Conservation (phyloP, 2,113 vertebrate genomes). For the Chinchilla lanigera region DNA sequence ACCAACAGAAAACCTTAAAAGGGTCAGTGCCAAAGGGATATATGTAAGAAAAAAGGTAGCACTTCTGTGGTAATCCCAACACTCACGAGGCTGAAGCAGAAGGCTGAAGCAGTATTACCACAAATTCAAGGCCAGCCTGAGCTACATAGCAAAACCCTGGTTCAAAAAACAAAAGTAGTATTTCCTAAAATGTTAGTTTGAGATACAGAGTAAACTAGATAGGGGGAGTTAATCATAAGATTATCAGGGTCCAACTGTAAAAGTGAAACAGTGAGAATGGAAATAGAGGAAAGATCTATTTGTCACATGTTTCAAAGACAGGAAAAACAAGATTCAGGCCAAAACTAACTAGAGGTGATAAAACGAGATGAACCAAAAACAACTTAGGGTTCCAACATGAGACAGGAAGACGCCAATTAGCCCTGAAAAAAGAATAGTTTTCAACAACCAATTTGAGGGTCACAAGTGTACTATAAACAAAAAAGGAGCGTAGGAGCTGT, state of each 20-base stretch:
- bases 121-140: background rate
- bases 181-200: slow-evolving; percentile 34
- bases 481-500: background rate
- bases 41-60: background rate
- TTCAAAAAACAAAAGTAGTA: background rate
- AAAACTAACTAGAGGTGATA: background rate
- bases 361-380: slow-evolving; percentile 16
- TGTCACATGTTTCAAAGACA: background rate
- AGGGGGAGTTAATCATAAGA: background rate
- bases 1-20: background rate
- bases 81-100: background rate
- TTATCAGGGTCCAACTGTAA: background rate
- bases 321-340: slow-evolving; percentile 8
- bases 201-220: background rate
- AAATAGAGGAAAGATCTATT: background rate
- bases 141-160: background rate
- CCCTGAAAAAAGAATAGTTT: background rate
- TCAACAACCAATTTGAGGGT: background rate
- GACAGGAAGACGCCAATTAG: background rate
- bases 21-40: background rate
- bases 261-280: background rate
- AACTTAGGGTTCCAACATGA: background rate
- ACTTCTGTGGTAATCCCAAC: background rate
- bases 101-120: background rate
- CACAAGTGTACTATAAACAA: background rate